Conservation (phyloP, 2,797 vertebrate genomes). For the Paguma larvata region DNA sequence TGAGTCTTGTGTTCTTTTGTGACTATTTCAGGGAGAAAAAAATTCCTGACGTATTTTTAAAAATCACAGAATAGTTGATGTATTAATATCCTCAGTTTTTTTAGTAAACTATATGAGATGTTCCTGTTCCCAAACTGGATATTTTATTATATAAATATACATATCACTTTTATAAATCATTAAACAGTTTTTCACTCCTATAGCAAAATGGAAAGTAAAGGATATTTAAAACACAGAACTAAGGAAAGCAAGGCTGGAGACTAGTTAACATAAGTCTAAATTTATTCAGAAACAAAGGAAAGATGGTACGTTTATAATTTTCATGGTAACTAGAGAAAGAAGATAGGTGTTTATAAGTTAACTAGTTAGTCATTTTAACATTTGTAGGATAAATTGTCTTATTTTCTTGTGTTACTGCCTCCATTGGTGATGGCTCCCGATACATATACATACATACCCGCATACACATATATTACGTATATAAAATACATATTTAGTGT, state of each 20-base stretch:
- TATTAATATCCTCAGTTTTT: neutral
- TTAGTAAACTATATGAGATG: neutral
- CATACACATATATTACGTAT: neutral
- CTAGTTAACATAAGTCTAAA: neutral
- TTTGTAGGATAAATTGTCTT: neutral
- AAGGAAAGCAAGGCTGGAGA: neutral
- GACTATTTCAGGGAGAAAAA: neutral
- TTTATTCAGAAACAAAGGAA: neutral
- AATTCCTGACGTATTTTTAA: slow-evolving; percentile 14
- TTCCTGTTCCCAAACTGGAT: neutral
- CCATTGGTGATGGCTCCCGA: neutral
- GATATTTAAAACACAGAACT: neutral
- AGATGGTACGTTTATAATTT: neutral
- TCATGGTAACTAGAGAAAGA: neutral
- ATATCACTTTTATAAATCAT: neutral
- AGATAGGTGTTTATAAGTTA: neutral
- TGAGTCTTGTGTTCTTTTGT: neutral
- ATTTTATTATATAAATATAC: neutral
- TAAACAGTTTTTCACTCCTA: neutral
- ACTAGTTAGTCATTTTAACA: neutral
- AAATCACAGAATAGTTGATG: neutral
- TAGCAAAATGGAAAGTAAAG: neutral
- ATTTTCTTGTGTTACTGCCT: neutral
- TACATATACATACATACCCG: neutral
- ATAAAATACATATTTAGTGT: neutral